Conservation (phyloP, 2,113 vertebrate species). For the Nettapus auritus region DNA sequence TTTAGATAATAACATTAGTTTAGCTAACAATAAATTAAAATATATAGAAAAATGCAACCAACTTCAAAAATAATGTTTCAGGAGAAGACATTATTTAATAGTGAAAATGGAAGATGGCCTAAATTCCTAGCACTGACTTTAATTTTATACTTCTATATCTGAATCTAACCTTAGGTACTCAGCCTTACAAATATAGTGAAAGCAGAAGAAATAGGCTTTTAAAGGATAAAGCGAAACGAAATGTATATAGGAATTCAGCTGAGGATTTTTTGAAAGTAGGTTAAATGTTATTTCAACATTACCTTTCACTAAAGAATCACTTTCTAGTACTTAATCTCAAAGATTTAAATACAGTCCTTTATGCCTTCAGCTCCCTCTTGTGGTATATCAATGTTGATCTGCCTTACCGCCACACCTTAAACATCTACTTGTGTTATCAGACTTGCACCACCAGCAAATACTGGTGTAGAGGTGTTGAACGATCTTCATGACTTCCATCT, state of each 20-base stretch:
- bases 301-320: not conserved
- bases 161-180: not conserved
- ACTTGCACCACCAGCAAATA: not conserved
- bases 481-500: not conserved
- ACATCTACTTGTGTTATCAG: fast-evolving
- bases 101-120: not conserved
- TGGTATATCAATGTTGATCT: not conserved
- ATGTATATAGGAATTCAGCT: not conserved
- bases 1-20: not conserved
- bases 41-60: not conserved
- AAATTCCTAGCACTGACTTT: not conserved
- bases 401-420: not conserved
- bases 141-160: not conserved
- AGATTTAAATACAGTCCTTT: not conserved
- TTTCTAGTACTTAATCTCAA: not conserved
- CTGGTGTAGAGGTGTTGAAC: too few relatives aligned
- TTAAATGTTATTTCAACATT: not conserved
- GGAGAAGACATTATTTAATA: not conserved
- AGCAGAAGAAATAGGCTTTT: not conserved
- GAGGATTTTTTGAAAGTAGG: not conserved
- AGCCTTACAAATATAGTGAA: not conserved
- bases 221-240: not conserved
- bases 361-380: slow-evolving; percentile 42
- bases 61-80: not conserved
- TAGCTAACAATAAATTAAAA: not conserved